Evolutionary conservation across 37 sponge, comb jelly and placozoan genomes (phyloP), one percentile per base, ranked within the genome.

Genomic region (Ephydatia muelleri): DNA sequence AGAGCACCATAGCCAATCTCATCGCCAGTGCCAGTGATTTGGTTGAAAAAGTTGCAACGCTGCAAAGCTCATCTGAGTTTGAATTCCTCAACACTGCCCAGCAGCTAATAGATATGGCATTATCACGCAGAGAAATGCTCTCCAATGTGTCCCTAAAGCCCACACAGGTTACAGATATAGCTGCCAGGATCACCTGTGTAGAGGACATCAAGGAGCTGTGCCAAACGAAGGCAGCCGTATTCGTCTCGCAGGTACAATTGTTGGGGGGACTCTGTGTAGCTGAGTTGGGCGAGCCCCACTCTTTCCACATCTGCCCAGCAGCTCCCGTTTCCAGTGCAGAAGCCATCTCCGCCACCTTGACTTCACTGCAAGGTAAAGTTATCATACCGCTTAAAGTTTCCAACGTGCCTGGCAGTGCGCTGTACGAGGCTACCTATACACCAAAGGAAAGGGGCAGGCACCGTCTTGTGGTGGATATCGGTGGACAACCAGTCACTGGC

Each of bases 381-480:
- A 30, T 28, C 38, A 43, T 70, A 26, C 29, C 36, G 3, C 73
- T 27, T 26, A 22, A 65, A 16, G 80, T 80, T 28, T 36, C 76
- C 37, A 72, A 69, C 36, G 80, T 57, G 57, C 19, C 49, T 16
- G 86, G 86, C 27, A 86, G 49, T 34, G 80, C 80, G 29, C 70
- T 77, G 72, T 86, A 86, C 57, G 70, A 86, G 66, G 64, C 72
- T 23, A 70, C 33, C 16, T 80, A 86, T 65, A 79, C 66, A 12
- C 86, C 86, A 2, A 38, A 23, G 79, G 65, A 80, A 12, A 43
- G 80, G 29, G 86, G 86, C 29, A 32, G 80, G 11, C 86, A 86
- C 73, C 30, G 49, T 23, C 65, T 86, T 29, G 25, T 25, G 27
- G 31, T 86, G 0, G 26, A 21, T 25, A 57, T 69, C 2, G 73